Conservation (phyloP, 2,113 vertebrate genomes). For the Pygoscelis adeliae region DNA sequence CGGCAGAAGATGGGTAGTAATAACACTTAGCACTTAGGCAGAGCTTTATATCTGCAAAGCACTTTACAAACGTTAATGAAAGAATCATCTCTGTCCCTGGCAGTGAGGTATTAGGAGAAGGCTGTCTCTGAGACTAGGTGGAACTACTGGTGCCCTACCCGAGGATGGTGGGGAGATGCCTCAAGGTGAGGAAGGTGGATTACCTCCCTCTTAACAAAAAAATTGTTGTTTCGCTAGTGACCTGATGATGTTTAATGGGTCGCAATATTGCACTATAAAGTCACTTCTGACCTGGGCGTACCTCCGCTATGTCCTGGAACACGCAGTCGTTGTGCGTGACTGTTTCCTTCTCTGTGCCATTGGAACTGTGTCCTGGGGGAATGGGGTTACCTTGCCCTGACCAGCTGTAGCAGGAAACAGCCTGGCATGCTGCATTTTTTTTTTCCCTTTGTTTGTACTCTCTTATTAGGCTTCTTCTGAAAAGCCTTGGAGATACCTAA, state of each 20-base stretch:
- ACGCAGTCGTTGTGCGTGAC: not conserved
- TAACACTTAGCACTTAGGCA: conserved; percentile 52
- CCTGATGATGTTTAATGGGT: not conserved
- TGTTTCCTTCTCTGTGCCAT: conserved; percentile 2
- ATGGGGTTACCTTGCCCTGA: not conserved
- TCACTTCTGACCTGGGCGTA: not conserved
- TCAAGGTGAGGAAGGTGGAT: not conserved
- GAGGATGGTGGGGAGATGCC: not conserved
- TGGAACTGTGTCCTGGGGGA: not conserved
- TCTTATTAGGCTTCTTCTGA: not conserved
- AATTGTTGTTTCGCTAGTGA: not conserved
- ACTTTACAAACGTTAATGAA: conserved; percentile 47
- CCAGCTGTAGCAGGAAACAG: not conserved
- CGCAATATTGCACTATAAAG: conserved; percentile 50
- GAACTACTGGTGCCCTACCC: not conserved
- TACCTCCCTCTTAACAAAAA: not conserved
- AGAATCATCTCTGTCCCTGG: not conserved
- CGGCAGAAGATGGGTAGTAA: not conserved
- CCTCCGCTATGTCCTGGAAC: not conserved
- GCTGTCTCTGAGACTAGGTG: not conserved
- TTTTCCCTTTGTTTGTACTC: not conserved
- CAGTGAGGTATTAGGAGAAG: not conserved
- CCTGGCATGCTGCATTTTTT: not conserved
- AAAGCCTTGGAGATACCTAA: not conserved
- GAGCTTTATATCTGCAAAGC: conserved; percentile 63